Evolutionary conservation across 2,888 invertebrate genomes (phyloP), one percentile per base, ranked within the genome.

Genomic region (Blastobasis adustella): DNA sequence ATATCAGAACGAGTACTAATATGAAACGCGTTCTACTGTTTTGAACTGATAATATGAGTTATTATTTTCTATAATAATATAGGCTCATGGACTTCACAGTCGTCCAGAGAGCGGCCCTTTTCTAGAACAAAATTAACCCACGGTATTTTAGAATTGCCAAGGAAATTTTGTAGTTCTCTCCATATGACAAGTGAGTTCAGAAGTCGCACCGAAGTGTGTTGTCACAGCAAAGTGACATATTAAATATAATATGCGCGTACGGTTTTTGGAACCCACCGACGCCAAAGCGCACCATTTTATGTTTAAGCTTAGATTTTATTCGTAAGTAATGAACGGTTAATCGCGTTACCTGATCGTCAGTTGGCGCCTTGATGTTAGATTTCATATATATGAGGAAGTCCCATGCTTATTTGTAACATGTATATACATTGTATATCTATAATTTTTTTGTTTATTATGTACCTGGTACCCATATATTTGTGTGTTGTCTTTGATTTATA

Each of bases 331-430:
- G 23, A 23, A 23, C 3, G 23, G 23, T 23, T 23, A 23, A 23
- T 82, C 79, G 78, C 79, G 85, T 85, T 83, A 86, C 84, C 85
- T 84, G 80, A 83, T 75, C 63, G 67, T 73, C 64, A 64, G 69
- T 61, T 61, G 66, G 61, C 61, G 63, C 69, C 23, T 23, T 23
- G 23, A 23, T 3, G 23, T 23, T 23, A 2, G 23, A 23, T 23
- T 23, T 23, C n/a, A n/a, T 23, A 23, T 23, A 23, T 23, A 23
- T 23, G 23, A 23, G 23, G 3, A 23, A 23, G 23, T 23, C 23
- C 23, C 1, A 23, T 23, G 23, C 23, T 23, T 50, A 49, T 39
- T 45, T 49, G 5, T 50, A 51, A 38, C 10, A 37, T 45, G 37
- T 42, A 9, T 42, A 2, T 23, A 23, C 23, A 23, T 23, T 23